Evolutionary conservation across 2,888 invertebrate species (phyloP).

Genomic region (Sinhomidia bicolor): DNA sequence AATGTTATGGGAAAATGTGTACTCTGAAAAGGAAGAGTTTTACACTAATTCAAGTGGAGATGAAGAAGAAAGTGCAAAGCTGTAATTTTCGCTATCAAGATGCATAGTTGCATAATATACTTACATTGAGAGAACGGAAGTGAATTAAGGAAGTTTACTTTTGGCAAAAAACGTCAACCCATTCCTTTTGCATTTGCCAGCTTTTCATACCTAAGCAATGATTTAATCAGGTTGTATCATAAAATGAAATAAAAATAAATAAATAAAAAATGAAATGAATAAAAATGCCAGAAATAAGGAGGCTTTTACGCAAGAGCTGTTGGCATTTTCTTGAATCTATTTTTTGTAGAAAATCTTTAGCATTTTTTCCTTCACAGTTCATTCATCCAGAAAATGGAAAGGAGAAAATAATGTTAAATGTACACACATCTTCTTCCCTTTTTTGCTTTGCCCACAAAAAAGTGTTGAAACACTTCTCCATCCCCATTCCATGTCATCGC

Average conservation of each 20-base stretch:
- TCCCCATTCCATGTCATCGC: background rate
- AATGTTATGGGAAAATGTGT: no score
- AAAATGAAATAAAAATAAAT: background rate
- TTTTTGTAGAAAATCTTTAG: background rate
- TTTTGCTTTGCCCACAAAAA: no score
- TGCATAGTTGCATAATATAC: no score
- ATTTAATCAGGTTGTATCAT: background rate
- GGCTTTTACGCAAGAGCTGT: background rate
- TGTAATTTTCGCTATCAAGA: no score
- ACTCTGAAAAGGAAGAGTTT: no score
- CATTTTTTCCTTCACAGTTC: background rate
- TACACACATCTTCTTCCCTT: no score
- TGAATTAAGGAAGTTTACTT: background rate
- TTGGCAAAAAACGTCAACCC: background rate
- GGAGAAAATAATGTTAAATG: background rate
- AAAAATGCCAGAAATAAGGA: background rate
- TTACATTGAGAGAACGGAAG: background rate
- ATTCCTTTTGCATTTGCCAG: background rate
- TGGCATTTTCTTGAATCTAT: background rate
- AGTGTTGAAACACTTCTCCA: no score
- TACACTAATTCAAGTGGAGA: no score
- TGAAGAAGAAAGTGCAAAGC: no score
- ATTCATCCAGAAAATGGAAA: conserved; percentile 7
- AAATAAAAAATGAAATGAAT: background rate
- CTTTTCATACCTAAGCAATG: background rate